These are phyloP conservation scores for Eumerus sabulonum DNA, from an alignment of 2,888 invertebrate genomes.

Conservation along the genomic window DNA sequence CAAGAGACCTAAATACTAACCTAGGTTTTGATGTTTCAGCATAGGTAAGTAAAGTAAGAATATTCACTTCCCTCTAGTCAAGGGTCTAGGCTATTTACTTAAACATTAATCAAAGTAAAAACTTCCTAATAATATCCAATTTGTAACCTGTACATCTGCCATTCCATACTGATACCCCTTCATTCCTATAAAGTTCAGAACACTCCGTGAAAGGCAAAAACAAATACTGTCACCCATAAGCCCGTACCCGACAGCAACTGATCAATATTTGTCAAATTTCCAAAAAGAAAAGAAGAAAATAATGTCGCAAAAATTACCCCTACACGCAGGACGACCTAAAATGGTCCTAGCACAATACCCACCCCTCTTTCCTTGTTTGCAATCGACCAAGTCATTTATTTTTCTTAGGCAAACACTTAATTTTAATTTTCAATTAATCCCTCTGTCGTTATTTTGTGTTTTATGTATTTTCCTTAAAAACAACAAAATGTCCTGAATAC, in stretches of 20 bases:
- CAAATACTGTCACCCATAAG: slow-evolving; percentile 21
- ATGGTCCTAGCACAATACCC: slow-evolving; percentile 1
- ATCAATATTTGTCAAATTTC: slow-evolving; percentile 54
- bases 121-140: slow-evolving; percentile 36
- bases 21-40: too few relatives aligned
- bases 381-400: slow-evolving; percentile 53
- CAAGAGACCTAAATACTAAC: too few relatives aligned
- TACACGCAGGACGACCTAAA: background rate
- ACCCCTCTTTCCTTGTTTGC: slow-evolving; percentile 11
- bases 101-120: too few relatives aligned
- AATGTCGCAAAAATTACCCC: slow-evolving; percentile 3
- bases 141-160: slow-evolving; percentile 46
- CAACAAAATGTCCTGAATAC: slow-evolving; percentile 27
- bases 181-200: slow-evolving; percentile 14
- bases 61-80: too few relatives aligned
- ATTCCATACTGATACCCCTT: slow-evolving; percentile 23
- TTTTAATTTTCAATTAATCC: slow-evolving; percentile 67
- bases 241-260: slow-evolving; percentile 19
- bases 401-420: slow-evolving; percentile 64
- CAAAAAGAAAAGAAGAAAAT: slow-evolving; percentile 7
- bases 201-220: slow-evolving; percentile 1
- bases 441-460: slow-evolving; percentile 45
- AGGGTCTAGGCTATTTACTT: too few relatives aligned
- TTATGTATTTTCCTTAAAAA: slow-evolving; percentile 29
- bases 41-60: too few relatives aligned